Percentiles rank a stretch among this genome's conserved stretches.
These are phyloP conservation scores for Protaetia brevitarsis DNA, from an alignment of 1,140 invertebrate genomes.

Conservation along the genomic window DNA sequence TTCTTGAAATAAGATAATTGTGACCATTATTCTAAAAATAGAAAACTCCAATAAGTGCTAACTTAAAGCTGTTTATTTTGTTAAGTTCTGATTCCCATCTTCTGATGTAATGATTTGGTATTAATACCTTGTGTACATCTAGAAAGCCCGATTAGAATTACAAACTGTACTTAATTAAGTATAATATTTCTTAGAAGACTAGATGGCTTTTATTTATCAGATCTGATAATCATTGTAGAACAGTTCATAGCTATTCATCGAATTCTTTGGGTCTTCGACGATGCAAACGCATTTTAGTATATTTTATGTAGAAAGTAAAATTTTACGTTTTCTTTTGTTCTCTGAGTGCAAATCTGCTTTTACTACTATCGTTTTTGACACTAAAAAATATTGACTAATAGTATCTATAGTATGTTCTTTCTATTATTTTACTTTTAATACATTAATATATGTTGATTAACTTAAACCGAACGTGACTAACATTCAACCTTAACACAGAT, in stretches of 20 bases:
- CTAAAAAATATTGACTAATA: not conserved
- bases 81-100: too few relatives aligned
- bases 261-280: not conserved
- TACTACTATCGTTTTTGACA: not conserved
- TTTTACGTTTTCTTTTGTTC: not conserved
- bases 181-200: too few relatives aligned
- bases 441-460: not conserved
- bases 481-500: not conserved
- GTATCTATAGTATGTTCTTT: not conserved
- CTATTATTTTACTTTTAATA: not conserved
- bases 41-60: too few relatives aligned
- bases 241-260: not conserved
- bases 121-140: too few relatives aligned
- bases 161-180: too few relatives aligned
- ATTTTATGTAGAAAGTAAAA: not conserved
- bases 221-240: not conserved
- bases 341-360: conserved; percentile 1
- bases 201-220: not conserved
- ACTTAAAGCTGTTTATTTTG: too few relatives aligned
- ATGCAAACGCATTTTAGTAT: not conserved
- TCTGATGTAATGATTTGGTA: too few relatives aligned
- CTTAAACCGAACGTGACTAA: not conserved
- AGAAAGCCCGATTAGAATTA: too few relatives aligned
- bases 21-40: too few relatives aligned
- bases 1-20: too few relatives aligned